A percentile compares a stretch with the other conserved stretches of the same genome.
phyloP scores from a whole-genome alignment of 2,113 vertebrate genomes.

The Aldabrachelys gigantea region DNA sequence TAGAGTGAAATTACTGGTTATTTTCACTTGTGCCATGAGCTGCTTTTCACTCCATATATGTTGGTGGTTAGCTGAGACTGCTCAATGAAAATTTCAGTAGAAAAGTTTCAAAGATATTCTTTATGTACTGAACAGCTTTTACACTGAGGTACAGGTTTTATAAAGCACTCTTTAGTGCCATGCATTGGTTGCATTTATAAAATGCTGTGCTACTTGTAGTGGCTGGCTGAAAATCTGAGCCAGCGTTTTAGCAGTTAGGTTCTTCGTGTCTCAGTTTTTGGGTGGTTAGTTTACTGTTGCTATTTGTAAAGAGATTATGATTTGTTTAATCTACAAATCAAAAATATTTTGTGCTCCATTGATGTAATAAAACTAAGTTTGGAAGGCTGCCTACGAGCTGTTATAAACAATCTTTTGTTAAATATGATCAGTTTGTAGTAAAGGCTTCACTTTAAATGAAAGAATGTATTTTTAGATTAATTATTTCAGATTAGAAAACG shows the following conservation, averaged over 20 bases:
- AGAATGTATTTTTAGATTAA: background rate
- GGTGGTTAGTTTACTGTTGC: background rate
- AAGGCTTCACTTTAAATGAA: background rate
- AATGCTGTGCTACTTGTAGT: background rate
- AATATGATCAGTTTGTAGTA: background rate
- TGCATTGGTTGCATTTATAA: background rate
- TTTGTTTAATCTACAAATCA: background rate
- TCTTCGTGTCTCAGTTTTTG: rapidly evolving
- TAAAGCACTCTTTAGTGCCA: rapidly evolving
- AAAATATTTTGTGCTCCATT: background rate
- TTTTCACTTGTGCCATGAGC: background rate
- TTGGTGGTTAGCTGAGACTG: background rate
- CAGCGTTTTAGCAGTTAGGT: background rate
- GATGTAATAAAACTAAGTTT: background rate
- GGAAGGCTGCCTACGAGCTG: background rate
- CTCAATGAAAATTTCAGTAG: background rate
- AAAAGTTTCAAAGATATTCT: background rate
- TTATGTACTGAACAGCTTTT: background rate
- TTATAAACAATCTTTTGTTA: background rate
- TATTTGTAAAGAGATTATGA: background rate
- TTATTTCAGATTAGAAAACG: background rate
- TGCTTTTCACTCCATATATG: background rate
- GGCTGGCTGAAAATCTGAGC: background rate
- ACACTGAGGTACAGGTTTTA: background rate
- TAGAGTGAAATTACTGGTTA: background rate